Evolutionary conservation across 1,140 invertebrate genomes (phyloP), one percentile per base, ranked within the genome.

Genomic region (Ostrea denselamellosa): DNA sequence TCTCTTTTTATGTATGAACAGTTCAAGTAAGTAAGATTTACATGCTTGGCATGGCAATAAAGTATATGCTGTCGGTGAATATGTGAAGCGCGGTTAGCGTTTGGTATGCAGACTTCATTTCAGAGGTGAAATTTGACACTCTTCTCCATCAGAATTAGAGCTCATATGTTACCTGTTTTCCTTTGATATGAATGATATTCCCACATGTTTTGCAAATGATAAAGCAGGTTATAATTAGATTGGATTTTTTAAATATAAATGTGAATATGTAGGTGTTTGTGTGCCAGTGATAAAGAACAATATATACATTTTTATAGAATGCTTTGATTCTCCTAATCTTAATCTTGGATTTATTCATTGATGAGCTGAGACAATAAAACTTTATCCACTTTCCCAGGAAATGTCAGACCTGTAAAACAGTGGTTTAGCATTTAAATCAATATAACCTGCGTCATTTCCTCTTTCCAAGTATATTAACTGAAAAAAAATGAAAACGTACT

Each of bases 1-100:
- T 77, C 68, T 77, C 28, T 77, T 71, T 71, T 12, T 9, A 77
- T 34, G 22, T 77, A 77, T 77, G 68, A 77, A 77, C 68, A 77
- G 25, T 77, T 77, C 25, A 34, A 34, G 25, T 77, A 77, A 12
- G 25, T 34, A 28, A 34, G 68, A 77, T 77, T 77, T 77, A 77
- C 68, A 77, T 77, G 28, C 68, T 77, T 77, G 68, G 25, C 68
- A 77, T 34, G 68, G 28, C 68, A 34, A 77, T 77, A 34, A 77
- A 77, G 34, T 77, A 9, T 14, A 4, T 10, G 68, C 3, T 62
- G 58, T 19, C 17, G 12, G 22, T 14, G 28, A 25, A 28, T 25
- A 25, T 77, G 28, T 77, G 25, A 77, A 77, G 28, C 14, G 58
- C n/a, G 58, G 58, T 62, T 62, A 14, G n/a, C 10, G 14, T 25